phyloP scores from a whole-genome alignment of 1,140 invertebrate genomes.

The Cydia splendana region DNA sequence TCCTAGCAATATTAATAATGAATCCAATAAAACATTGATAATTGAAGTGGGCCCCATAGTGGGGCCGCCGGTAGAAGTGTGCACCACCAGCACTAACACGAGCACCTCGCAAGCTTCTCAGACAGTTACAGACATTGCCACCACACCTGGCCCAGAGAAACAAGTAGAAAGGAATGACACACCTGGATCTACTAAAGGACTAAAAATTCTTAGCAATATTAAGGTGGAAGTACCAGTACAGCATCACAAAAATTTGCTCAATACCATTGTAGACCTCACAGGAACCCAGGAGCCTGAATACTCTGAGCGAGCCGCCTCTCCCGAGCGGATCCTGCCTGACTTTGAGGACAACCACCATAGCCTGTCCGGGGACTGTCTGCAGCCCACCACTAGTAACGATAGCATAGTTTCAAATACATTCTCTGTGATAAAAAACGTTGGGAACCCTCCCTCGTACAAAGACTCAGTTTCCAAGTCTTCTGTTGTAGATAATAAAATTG shows the following conservation, averaged over 20 bases:
- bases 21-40: constrained; percentile 67
- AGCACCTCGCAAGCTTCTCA: constrained; percentile 21
- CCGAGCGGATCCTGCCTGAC: constrained; percentile 70
- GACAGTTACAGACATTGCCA: neutral
- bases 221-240: constrained; percentile 77
- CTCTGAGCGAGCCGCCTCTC: constrained; percentile 48
- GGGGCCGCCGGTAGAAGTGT: constrained; percentile 33
- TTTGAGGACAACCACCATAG: constrained; percentile 59
- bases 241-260: constrained; percentile 71
- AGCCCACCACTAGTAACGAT: constrained; percentile 47
- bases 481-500: constrained; percentile 60
- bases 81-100: neutral
- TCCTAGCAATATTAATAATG: constrained; percentile 42
- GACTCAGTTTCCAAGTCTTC: constrained; percentile 52
- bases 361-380: constrained; percentile 47
- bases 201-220: constrained; percentile 78
- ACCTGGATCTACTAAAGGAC: constrained; percentile 60
- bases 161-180: constrained; percentile 49
- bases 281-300: constrained; percentile 63
- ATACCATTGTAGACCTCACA: constrained; percentile 75
- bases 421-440: constrained; percentile 75
- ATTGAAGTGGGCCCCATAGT: constrained; percentile 70
- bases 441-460: constrained; percentile 60
- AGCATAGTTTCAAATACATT: constrained; percentile 66
- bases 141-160: neutral